Conservation (phyloP, 2,797 vertebrate species). For the Rachycentron canadum region DNA sequence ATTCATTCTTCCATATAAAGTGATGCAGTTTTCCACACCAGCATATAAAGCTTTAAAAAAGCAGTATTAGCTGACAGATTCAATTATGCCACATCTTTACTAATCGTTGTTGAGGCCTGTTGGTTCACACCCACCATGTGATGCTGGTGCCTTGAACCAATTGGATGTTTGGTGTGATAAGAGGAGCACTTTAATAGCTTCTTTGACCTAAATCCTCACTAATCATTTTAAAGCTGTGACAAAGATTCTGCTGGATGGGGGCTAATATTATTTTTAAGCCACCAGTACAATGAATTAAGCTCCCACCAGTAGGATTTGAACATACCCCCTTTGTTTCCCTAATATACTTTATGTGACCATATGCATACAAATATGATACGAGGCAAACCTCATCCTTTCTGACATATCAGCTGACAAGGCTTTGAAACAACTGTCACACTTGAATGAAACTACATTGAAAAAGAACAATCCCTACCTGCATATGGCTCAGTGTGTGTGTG, state of each 20-base stretch:
- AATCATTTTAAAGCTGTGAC: conserved; percentile 79
- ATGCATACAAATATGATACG: not conserved
- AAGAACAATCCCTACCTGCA: conserved; percentile 1
- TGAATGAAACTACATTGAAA: not conserved
- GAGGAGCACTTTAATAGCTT: conserved; percentile 63
- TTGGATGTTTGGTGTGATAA: conserved; percentile 55
- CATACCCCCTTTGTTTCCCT: conserved; percentile 54
- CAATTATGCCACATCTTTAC: conserved; percentile 57
- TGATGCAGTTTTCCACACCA: conserved; percentile 2
- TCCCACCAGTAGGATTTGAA: conserved; percentile 45
- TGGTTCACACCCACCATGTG: conserved; percentile 55
- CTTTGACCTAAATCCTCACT: conserved; percentile 77
- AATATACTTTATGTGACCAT: not conserved
- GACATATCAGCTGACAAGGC: not conserved
- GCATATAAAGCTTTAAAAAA: not conserved
- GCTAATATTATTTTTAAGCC: conserved; percentile 67
- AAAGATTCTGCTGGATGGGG: conserved; percentile 60
- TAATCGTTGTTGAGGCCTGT: conserved; percentile 36
- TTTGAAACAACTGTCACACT: not conserved
- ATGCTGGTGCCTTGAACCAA: conserved; percentile 38
- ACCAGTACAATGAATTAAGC: conserved; percentile 59
- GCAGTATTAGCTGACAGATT: conserved; percentile 39
- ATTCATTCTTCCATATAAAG: not conserved
- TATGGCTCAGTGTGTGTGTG: conserved; percentile 30
- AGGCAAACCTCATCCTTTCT: not conserved